Conservation (phyloP, 2,113 vertebrate genomes). For the Brachyistius frenatus region DNA sequence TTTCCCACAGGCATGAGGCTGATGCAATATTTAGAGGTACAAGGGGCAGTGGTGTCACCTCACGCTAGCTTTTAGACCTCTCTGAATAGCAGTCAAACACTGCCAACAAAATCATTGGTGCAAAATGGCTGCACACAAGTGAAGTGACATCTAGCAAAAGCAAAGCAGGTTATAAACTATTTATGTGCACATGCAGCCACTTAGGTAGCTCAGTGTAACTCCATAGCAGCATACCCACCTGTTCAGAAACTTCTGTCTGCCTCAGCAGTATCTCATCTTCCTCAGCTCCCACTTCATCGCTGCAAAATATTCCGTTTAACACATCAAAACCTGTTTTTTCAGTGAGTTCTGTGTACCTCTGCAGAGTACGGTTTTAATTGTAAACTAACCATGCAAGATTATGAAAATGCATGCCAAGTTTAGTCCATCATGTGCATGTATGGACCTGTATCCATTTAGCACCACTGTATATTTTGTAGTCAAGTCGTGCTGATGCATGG, state of each 20-base stretch:
- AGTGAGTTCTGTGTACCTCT: background rate
- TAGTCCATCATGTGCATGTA: conserved; percentile 4
- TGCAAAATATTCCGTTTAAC: conserved; percentile 8
- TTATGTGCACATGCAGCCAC: conserved; percentile 26
- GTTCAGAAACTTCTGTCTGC: background rate
- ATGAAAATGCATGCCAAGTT: background rate
- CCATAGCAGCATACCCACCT: conserved; percentile 6
- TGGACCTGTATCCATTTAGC: conserved; percentile 17
- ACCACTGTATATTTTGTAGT: background rate
- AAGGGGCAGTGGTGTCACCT: conserved; percentile 73
- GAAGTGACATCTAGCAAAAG: conserved; percentile 50
- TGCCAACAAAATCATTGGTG: conserved; percentile 55
- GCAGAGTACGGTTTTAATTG: conserved; percentile 1
- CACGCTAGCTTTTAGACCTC: conserved; percentile 78
- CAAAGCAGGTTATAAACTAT: conserved; percentile 38
- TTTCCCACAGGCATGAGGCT: conserved; percentile 57
- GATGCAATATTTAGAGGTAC: conserved; percentile 82
- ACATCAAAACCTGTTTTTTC: conserved; percentile 18
- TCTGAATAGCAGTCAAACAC: conserved; percentile 80
- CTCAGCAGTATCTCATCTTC: background rate
- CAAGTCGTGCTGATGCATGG: background rate
- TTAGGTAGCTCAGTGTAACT: conserved; percentile 4
- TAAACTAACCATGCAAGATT: background rate
- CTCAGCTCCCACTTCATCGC: background rate
- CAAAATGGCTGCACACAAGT: conserved; percentile 51